Conservation (phyloP, 2,113 vertebrate genomes). For the Apaloderma vittatum region DNA sequence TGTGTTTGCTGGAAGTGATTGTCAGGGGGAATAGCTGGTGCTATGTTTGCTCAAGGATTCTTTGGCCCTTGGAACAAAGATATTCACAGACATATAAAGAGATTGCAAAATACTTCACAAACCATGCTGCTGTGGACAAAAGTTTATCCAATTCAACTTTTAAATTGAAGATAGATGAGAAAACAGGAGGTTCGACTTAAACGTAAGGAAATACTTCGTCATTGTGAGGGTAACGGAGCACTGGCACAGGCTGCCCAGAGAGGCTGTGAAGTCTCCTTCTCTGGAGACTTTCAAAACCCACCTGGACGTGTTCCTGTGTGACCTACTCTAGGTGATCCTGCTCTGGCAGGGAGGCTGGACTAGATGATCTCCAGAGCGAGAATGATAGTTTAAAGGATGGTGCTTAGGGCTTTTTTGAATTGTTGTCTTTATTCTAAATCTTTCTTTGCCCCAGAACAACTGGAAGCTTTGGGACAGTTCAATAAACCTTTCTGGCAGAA, state of each 20-base stretch:
- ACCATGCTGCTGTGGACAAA: background rate
- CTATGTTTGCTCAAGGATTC: background rate
- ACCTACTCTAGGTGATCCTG: too few relatives aligned
- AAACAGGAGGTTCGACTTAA: too few relatives aligned
- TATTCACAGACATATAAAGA: background rate
- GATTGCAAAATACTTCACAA: background rate
- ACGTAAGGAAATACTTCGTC: too few relatives aligned
- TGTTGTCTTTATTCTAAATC: background rate
- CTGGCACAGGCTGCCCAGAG: too few relatives aligned
- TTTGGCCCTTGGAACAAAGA: background rate
- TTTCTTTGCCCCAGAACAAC: background rate
- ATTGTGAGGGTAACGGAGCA: too few relatives aligned
- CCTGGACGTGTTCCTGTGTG: too few relatives aligned
- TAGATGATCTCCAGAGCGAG: too few relatives aligned
- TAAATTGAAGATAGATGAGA: background rate
- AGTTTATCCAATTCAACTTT: background rate
- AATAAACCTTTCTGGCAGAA: background rate
- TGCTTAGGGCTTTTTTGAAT: background rate
- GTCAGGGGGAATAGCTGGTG: background rate
- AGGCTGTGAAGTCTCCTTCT: too few relatives aligned
- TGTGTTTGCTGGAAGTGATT: background rate
- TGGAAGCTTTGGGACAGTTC: background rate
- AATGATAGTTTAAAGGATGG: background rate
- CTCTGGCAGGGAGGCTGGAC: too few relatives aligned
- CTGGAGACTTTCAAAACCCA: too few relatives aligned